phyloP scores from a whole-genome alignment of 1,140 invertebrate species.

The Microplitis mediator region DNA sequence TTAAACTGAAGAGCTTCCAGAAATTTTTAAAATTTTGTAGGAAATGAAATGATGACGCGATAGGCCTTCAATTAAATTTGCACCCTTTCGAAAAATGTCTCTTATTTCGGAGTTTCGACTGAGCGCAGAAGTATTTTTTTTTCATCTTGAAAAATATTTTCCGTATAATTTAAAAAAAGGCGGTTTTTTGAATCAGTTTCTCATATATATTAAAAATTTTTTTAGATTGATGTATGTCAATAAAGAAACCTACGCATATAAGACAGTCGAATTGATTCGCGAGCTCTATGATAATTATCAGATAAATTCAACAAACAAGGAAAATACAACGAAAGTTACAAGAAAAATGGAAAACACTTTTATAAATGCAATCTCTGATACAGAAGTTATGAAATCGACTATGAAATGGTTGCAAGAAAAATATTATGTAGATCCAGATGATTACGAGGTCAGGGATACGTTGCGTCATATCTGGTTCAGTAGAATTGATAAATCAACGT shows the following conservation, averaged over 20 bases:
- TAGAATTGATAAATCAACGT: slow-evolving; percentile 78
- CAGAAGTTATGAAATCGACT: slow-evolving; percentile 66
- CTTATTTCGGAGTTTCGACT: no score
- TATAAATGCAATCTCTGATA: slow-evolving; percentile 66
- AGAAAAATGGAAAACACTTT: slow-evolving; percentile 64
- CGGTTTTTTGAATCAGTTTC: background rate
- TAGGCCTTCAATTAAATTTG: no score
- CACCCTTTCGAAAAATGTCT: no score
- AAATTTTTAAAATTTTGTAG: no score
- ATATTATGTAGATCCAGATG: slow-evolving; percentile 52
- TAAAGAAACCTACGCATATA: slow-evolving; percentile 38
- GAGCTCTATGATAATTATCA: slow-evolving; percentile 76
- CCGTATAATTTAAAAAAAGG: no score
- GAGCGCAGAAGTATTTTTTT: no score
- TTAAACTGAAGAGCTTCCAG: no score
- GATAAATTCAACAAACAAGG: slow-evolving; percentile 71
- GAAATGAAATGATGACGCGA: no score
- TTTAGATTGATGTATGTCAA: slow-evolving; percentile 51
- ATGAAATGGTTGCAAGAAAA: slow-evolving; percentile 64
- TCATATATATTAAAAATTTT: slow-evolving; percentile 22
- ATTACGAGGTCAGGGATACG: slow-evolving; percentile 69
- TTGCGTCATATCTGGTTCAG: slow-evolving; percentile 81
- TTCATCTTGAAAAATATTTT: no score
- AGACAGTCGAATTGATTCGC: slow-evolving; percentile 67
- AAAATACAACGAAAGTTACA: slow-evolving; percentile 72